Evolutionary conservation across 1,140 invertebrate species (phyloP).

Genomic region (Conus ventricosus): DNA sequence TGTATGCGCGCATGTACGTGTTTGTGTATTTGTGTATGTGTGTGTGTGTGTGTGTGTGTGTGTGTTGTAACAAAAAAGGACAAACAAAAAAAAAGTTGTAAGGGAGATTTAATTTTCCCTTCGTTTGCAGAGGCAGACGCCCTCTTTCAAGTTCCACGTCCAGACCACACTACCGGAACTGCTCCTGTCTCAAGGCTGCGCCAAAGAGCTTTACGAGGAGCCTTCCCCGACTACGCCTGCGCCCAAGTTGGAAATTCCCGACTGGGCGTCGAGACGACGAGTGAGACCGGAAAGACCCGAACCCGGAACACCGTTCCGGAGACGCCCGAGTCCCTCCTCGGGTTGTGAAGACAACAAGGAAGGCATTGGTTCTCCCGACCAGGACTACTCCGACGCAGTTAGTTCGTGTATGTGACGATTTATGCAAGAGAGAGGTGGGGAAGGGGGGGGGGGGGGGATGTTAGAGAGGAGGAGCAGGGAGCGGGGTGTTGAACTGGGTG

Average conservation of each 20-base stretch:
- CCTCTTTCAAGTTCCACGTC: slow-evolving; percentile 42
- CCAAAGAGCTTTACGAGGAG: background rate
- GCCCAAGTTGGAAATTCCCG: slow-evolving; percentile 44
- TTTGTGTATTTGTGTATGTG: too few species aligned
- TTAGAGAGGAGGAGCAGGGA: background rate
- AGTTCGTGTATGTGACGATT: background rate
- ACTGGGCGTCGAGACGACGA: slow-evolving; percentile 37
- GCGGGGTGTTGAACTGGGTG: background rate
- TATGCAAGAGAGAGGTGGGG: background rate
- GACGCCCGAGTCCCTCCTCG: background rate
- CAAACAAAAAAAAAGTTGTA: too few species aligned
- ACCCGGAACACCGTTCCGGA: slow-evolving; percentile 17
- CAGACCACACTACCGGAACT: slow-evolving; percentile 33
- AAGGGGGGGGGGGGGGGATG: background rate
- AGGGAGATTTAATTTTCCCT: background rate
- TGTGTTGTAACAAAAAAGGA: too few species aligned
- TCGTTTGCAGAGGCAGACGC: slow-evolving; percentile 27
- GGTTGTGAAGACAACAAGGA: background rate
- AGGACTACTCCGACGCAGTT: background rate
- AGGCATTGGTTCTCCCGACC: background rate
- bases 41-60: too few species aligned
- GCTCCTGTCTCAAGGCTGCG: slow-evolving; percentile 42
- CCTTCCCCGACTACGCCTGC: slow-evolving; percentile 33
- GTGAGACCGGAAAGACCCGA: slow-evolving; percentile 36
- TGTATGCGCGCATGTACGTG: too few species aligned